Conservation (phyloP, 1,140 invertebrate species). For the Hyposmocoma kahamanoa region DNA sequence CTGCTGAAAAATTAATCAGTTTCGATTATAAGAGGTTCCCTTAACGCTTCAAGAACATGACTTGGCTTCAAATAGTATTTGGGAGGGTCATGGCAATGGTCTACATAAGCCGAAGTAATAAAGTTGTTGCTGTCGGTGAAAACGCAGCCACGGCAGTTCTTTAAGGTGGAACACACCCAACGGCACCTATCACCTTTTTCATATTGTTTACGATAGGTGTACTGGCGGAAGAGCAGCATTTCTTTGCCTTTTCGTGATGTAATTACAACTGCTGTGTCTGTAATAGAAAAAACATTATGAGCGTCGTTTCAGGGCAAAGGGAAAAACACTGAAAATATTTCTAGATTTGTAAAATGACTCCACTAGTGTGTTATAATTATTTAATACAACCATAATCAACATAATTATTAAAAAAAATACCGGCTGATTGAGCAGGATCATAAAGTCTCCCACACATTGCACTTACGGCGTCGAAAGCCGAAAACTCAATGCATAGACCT, state of each 20-base stretch:
- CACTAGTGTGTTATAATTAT: too few species aligned
- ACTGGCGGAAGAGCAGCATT: constrained; percentile 49
- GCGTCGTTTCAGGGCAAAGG: too few species aligned
- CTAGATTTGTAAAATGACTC: too few species aligned
- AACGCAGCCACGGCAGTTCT: constrained; percentile 48
- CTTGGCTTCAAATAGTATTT: constrained; percentile 53
- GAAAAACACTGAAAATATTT: too few species aligned
- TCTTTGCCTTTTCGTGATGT: constrained; percentile 57
- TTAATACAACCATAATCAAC: too few species aligned
- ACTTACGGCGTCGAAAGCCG: too few species aligned
- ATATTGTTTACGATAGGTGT: constrained; percentile 57
- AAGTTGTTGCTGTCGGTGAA: constrained; percentile 42
- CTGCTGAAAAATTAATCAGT: constrained; percentile 18
- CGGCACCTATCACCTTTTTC: constrained; percentile 27
- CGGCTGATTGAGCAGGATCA: too few species aligned
- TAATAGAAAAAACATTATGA: background rate
- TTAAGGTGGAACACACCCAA: constrained; percentile 59
- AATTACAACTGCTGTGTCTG: constrained; percentile 50
- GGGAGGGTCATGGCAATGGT: constrained; percentile 48
- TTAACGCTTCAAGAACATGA: constrained; percentile 40
- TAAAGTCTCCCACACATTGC: too few species aligned
- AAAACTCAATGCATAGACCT: too few species aligned
- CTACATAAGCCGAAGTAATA: constrained; percentile 43
- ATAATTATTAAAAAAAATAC: too few species aligned
- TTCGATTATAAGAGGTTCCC: constrained; percentile 30